phyloP scores from a whole-genome alignment of 2,797 vertebrate species.

The Gallinago solitaria region DNA sequence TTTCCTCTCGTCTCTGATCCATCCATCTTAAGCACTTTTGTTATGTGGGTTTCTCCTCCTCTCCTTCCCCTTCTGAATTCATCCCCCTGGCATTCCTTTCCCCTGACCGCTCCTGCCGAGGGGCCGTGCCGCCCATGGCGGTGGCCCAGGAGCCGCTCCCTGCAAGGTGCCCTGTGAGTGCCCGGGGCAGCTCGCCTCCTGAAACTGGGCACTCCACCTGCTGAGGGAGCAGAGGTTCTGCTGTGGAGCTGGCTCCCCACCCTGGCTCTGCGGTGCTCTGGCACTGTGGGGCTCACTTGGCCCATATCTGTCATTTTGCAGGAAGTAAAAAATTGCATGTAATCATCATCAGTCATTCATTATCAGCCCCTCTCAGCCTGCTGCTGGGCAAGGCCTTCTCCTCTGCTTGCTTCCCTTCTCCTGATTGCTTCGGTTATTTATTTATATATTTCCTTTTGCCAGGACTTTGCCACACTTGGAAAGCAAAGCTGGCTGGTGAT shows the following conservation, averaged over 20 bases:
- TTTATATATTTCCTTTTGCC: conserved; percentile 57
- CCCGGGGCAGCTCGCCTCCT: not conserved
- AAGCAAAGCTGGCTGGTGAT: not conserved
- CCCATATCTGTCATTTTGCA: conserved; percentile 45
- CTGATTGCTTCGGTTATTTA: conserved; percentile 8
- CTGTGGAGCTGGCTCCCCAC: not conserved
- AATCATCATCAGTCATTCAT: conserved; percentile 59
- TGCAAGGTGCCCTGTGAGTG: not conserved
- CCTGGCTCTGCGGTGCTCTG: not conserved
- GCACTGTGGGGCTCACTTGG: conserved; percentile 2
- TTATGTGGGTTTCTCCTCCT: not conserved
- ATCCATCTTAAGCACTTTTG: conserved; percentile 19
- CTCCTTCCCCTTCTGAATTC: not conserved
- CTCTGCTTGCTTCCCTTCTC: not conserved
- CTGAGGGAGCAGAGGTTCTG: not conserved
- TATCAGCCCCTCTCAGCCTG: conserved; percentile 54
- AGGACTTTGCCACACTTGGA: conserved; percentile 26
- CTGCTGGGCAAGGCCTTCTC: conserved; percentile 34
- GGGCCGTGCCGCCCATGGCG: fast-evolving
- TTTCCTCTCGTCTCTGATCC: not conserved
- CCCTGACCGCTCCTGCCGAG: not conserved
- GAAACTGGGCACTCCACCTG: not conserved
- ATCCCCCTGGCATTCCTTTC: not conserved
- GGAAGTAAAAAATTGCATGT: conserved; percentile 29
- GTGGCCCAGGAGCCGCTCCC: not conserved